Conservation (phyloP, 1,140 invertebrate genomes). For the Lordiphosa mommai region DNA sequence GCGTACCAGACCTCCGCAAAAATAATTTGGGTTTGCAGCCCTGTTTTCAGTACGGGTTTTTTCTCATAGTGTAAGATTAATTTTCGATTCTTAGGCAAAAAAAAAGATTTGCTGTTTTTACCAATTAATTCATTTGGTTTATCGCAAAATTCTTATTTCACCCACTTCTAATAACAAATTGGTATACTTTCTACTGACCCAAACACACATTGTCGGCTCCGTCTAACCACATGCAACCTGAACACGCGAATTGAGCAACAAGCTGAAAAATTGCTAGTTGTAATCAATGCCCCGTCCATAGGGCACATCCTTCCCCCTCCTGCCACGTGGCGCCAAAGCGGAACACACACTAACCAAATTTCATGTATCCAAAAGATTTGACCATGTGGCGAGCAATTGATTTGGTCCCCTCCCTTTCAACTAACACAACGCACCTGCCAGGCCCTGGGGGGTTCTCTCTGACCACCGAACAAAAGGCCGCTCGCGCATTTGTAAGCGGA, state of each 20-base stretch:
- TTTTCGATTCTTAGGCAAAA: too few species aligned
- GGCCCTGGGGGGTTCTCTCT: not conserved
- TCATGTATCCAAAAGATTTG: conserved; percentile 57
- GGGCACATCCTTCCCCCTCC: not conserved
- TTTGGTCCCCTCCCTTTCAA: conserved; percentile 11
- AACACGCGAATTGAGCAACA: conserved; percentile 48
- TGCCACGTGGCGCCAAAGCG: conserved; percentile 29
- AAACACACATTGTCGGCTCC: too few species aligned
- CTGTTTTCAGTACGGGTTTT: too few species aligned
- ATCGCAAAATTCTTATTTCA: too few species aligned
- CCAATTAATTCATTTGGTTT: too few species aligned
- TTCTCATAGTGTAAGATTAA: too few species aligned
- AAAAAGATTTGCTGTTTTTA: too few species aligned
- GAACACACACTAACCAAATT: conserved; percentile 55
- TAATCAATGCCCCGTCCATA: conserved; percentile 45
- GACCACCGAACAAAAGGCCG: conserved; percentile 11
- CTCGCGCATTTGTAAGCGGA: conserved; percentile 39
- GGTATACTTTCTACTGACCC: too few species aligned
- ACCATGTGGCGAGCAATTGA: conserved; percentile 56
- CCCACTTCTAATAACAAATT: too few species aligned
- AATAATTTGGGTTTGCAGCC: too few species aligned
- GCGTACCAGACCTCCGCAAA: too few species aligned
- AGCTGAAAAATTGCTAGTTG: conserved; percentile 56
- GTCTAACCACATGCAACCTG: conserved; percentile 17
- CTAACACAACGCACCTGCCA: not conserved